phyloP scores from a whole-genome alignment of 2,797 vertebrate species.

The Amniataba percoides region DNA sequence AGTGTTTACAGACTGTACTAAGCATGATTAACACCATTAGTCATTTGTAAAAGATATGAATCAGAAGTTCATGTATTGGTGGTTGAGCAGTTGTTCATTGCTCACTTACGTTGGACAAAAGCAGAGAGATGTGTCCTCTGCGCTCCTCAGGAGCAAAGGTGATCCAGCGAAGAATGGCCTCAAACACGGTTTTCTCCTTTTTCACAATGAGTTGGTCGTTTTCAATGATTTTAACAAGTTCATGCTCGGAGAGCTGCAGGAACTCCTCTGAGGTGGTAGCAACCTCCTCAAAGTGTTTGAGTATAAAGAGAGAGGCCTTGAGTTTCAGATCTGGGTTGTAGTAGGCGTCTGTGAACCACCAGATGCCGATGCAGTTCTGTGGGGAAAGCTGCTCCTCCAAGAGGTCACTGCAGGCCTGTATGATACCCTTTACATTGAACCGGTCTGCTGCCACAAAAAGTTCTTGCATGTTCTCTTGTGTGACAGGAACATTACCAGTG shows the following conservation, averaged over 20 bases:
- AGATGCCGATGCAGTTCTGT: constrained; percentile 47
- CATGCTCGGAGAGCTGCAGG: constrained; percentile 10
- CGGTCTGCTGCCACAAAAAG: constrained; percentile 38
- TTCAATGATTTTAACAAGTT: constrained; percentile 39
- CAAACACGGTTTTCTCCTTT: constrained; percentile 24
- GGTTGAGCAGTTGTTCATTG: not conserved
- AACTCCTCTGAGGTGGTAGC: constrained; percentile 38
- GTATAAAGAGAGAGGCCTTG: constrained; percentile 7
- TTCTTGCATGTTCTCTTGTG: constrained; percentile 16
- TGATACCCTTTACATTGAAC: constrained; percentile 12
- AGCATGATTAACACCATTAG: not conserved
- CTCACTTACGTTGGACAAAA: constrained; percentile 43
- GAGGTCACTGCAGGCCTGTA: constrained; percentile 18
- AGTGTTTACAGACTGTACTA: too few relatives aligned
- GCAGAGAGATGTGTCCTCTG: not conserved
- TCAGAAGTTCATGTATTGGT: not conserved
- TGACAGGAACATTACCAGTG: constrained; percentile 34
- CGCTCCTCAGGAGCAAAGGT: constrained; percentile 12
- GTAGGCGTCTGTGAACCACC: constrained; percentile 26
- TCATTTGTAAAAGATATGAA: not conserved
- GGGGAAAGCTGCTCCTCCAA: constrained; percentile 29
- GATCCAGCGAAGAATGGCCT: constrained; percentile 42
- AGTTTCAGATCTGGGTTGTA: constrained; percentile 13
- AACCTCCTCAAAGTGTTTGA: constrained; percentile 36
- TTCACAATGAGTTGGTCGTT: constrained; percentile 39